These are phyloP conservation scores for Propithecus perrieri DNA, from an alignment of 2,797 vertebrate species.

Conservation along the genomic window DNA sequence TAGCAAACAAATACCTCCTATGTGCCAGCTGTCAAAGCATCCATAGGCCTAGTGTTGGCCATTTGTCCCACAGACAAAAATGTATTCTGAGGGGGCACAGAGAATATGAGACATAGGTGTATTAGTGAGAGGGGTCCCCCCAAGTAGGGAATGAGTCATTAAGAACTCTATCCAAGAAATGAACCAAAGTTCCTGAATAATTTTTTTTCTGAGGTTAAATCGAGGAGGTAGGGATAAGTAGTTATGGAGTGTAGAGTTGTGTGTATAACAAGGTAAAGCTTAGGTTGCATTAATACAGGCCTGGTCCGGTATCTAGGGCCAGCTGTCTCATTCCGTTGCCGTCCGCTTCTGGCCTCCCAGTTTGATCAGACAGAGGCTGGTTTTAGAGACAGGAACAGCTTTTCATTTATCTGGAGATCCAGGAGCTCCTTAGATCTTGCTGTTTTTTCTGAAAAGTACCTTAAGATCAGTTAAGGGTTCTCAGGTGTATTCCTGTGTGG, in stretches of 20 bases:
- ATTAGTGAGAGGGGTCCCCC: too few species aligned
- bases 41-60: not conserved
- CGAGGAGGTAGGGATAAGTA: too few species aligned
- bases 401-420: not conserved
- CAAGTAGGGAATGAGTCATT: too few species aligned
- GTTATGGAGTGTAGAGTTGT: too few species aligned
- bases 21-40: not conserved
- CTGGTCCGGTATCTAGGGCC: too few species aligned
- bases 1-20: not conserved
- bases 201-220: too few species aligned
- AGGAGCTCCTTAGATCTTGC: not conserved
- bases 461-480: not conserved
- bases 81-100: not conserved
- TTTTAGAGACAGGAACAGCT: not conserved
- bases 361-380: not conserved
- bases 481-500: not conserved
- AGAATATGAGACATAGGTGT: too few species aligned
- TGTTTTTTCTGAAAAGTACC: not conserved
- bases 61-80: not conserved
- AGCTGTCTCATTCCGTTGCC: not conserved
- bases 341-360: not conserved
- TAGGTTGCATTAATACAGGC: not conserved
- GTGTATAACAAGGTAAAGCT: too few species aligned
- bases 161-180: too few species aligned
- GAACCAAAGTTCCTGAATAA: too few species aligned